Percentiles rank a stretch among this genome's conserved stretches.
Evolutionary conservation across 2,888 invertebrate genomes (phyloP).

Genomic region (Atherix ibis): DNA sequence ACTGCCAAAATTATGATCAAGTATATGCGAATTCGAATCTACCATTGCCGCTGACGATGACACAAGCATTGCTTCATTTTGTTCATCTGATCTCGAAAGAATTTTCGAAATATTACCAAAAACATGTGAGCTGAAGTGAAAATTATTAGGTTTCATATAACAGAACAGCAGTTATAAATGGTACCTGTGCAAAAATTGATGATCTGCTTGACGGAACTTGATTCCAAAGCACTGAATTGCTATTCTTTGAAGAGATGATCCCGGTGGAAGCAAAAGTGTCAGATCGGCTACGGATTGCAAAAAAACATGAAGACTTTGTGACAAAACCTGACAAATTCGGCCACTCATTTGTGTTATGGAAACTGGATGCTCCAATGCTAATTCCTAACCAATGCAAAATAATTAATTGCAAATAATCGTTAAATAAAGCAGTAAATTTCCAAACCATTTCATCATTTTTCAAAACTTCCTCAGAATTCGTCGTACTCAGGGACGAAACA

Average conservation of each 20-base stretch:
- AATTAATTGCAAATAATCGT: constrained; percentile 4
- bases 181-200: constrained; percentile 68
- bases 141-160: neutral
- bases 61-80: constrained; percentile 34
- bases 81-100: constrained; percentile 80
- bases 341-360: constrained; percentile 66
- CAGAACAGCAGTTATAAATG: constrained; percentile 1
- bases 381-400: constrained; percentile 36
- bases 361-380: constrained; percentile 50
- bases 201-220: constrained; percentile 74
- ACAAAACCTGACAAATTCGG: constrained; percentile 46
- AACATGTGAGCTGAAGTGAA: constrained; percentile 54
- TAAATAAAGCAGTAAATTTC: constrained; percentile 1
- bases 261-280: constrained; percentile 73
- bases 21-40: constrained; percentile 21
- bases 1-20: constrained; percentile 18
- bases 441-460: constrained; percentile 24
- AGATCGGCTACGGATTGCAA: constrained; percentile 84
- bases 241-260: constrained; percentile 77
- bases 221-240: constrained; percentile 90
- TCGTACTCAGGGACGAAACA: constrained; percentile 59
- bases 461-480: constrained; percentile 37
- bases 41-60: constrained; percentile 21
- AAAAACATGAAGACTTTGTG: constrained; percentile 67
- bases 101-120: constrained; percentile 95